phyloP scores from a whole-genome alignment of 2,888 invertebrate genomes.

The Myopa testacea region DNA sequence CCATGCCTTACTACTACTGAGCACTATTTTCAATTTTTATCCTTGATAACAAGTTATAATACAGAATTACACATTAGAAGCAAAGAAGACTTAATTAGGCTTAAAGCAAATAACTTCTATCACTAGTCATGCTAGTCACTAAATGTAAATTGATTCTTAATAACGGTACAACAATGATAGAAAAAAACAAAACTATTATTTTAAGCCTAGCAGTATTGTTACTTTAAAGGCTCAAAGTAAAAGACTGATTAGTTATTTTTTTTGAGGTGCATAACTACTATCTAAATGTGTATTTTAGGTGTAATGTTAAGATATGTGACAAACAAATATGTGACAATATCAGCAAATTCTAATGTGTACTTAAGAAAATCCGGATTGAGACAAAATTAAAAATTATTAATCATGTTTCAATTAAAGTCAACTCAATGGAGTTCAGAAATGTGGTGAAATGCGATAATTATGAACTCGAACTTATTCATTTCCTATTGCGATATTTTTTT shows the following conservation, averaged over 20 bases:
- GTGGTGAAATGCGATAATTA: too few relatives aligned
- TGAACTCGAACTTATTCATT: too few relatives aligned
- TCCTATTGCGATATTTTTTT: too few relatives aligned
- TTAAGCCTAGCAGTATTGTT: slow-evolving; percentile 20
- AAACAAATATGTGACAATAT: slow-evolving; percentile 12
- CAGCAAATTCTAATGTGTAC: slow-evolving; percentile 30
- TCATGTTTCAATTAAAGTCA: too few relatives aligned
- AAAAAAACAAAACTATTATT: slow-evolving; percentile 9
- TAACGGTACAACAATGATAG: not conserved
- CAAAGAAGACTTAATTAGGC: slow-evolving; percentile 12
- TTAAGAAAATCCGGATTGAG: not conserved
- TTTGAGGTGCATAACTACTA: not conserved
- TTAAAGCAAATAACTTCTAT: slow-evolving; percentile 8
- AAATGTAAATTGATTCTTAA: slow-evolving; percentile 16
- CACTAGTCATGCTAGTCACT: slow-evolving; percentile 34
- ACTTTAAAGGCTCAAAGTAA: slow-evolving; percentile 20
- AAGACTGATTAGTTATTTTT: slow-evolving; percentile 35
- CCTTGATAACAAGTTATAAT: not conserved
- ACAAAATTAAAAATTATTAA: too few relatives aligned
- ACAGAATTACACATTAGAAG: not conserved
- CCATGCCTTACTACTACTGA: slow-evolving; percentile 3
- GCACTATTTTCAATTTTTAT: slow-evolving; percentile 12
- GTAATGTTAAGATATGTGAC: slow-evolving; percentile 8
- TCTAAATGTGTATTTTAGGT: not conserved
- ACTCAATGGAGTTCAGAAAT: too few relatives aligned